phyloP scores from a whole-genome alignment of 1,140 invertebrate species.

The Melanaphis sacchari region DNA sequence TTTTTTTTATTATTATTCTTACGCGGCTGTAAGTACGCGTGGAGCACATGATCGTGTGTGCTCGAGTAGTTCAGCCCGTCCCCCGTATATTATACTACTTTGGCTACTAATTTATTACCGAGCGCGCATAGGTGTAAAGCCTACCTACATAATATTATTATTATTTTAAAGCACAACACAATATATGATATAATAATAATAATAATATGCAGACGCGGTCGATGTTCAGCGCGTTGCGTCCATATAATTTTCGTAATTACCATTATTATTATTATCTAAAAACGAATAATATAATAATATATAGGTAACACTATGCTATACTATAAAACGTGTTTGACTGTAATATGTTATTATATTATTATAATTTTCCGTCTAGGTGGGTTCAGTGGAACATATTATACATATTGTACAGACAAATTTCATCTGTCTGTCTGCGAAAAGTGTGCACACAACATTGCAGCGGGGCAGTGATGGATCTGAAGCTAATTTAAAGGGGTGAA shows the following conservation, averaged over 20 bases:
- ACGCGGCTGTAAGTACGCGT: background rate
- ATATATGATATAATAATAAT: background rate
- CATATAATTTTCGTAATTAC: background rate
- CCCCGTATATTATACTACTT: background rate
- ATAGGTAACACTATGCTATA: background rate
- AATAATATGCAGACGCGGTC: background rate
- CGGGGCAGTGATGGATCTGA: background rate
- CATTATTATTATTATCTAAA: background rate
- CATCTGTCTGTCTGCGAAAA: background rate
- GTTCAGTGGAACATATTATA: background rate
- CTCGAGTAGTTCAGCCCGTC: background rate
- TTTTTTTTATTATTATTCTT: background rate
- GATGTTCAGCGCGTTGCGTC: background rate
- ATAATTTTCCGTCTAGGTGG: background rate
- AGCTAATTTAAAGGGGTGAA: background rate
- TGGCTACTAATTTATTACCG: background rate
- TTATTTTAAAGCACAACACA: background rate
- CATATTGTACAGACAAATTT: background rate
- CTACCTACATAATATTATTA: background rate
- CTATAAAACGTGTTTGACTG: background rate
- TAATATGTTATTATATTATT: slow-evolving; percentile 8
- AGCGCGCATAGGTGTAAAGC: too few relatives aligned
- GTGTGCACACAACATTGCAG: background rate
- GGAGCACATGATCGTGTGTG: background rate
- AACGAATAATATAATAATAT: background rate